These are phyloP conservation scores for Gymnothorax javanicus DNA, from an alignment of 2,797 vertebrate species.

Conservation along the genomic window DNA sequence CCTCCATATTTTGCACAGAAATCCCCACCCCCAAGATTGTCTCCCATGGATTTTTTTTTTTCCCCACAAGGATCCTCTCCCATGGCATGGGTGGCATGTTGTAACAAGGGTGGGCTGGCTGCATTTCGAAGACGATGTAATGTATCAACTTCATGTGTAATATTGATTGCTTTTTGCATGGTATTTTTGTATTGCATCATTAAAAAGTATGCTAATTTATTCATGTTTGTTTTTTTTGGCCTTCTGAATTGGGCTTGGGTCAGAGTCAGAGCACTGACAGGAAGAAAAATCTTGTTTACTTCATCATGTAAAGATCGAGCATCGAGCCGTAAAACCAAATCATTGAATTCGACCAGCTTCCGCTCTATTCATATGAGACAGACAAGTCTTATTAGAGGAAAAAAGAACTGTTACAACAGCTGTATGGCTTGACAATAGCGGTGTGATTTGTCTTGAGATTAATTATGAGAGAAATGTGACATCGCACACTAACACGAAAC, in stretches of 20 bases:
- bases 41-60: no score
- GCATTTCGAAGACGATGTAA: no score
- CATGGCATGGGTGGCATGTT: no score
- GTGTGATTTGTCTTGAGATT: constrained; percentile 11
- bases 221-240: background rate
- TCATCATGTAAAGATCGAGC: background rate
- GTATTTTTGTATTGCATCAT: background rate
- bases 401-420: background rate
- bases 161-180: background rate
- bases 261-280: background rate
- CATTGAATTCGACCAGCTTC: background rate
- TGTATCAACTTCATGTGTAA: no score
- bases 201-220: background rate
- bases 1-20: no score
- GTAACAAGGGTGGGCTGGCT: no score
- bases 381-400: background rate
- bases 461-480: background rate
- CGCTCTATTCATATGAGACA: background rate
- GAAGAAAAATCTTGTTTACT: background rate
- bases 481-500: background rate
- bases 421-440: background rate
- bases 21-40: no score
- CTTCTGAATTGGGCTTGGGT: background rate
- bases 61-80: no score
- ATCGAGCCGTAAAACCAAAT: background rate